Evolutionary conservation across 2,888 invertebrate genomes (phyloP), one percentile per base, ranked within the genome.

Genomic region (Melinopterus prodromus): DNA sequence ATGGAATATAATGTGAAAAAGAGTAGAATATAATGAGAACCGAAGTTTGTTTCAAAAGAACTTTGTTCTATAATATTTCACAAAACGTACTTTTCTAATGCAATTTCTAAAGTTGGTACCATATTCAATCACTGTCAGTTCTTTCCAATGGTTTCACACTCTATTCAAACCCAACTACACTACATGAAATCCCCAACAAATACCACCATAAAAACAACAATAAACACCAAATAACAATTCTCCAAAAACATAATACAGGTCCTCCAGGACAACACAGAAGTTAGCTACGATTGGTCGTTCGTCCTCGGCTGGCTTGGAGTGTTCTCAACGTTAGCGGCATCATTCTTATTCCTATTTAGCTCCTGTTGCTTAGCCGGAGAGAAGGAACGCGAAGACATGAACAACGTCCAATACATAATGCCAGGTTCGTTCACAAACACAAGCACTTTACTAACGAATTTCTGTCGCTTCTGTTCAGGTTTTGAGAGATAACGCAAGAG

Each of bases 401-500:
- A 92, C 89, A 96, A 95, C 90, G 94, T 96, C 91, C 96, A 96
- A 90, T 96, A 96, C 92, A 94, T 96, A 88, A 96, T 96, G 95
- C 95, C 95, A 94, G 95, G 95, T 95, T 85, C 83, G 87, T 83
- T 79, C 77, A 79, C 81, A 80, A 84, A 53, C 53, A 1, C 2
- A 53, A 83, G 78, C 76, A 69, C 76, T 84, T 81, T 78, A 79
- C 74, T 77, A 74, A 79, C 79, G 70, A 71, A 69, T 80, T 71
- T 71, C 78, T 82, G 78, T 75, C 80, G 80, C 76, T 84, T 82
- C 83, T 84, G 86, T 82, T 53, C 92, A 96, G 96, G 94, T 96
- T 90, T 94, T 97, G 89, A 94, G 94, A 91, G 95, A 96, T 89
- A 95, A 95, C 91, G 93, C 95, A 86, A 93, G 95, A 91, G 92